These are phyloP conservation scores for Corythornis vintsioides DNA, from an alignment of 2,113 vertebrate genomes.

Conservation along the genomic window DNA sequence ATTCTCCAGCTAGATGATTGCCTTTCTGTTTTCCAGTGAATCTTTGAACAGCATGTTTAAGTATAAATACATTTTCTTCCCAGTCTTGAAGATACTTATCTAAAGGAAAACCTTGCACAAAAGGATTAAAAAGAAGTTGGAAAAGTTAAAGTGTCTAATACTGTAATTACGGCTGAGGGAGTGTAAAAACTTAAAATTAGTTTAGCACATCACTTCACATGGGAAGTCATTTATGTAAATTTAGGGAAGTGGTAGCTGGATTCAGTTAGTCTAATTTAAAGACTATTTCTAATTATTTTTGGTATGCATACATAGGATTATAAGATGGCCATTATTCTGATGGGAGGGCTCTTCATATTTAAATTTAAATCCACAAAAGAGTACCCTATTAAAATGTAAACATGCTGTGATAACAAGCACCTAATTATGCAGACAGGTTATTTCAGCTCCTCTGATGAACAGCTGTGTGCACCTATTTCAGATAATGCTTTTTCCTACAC, in stretches of 20 bases:
- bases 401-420: conserved; percentile 39
- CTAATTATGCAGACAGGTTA: conserved; percentile 8
- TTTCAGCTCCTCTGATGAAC: not conserved
- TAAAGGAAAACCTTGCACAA: not conserved
- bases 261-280: conserved; percentile 54
- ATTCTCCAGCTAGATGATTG: not conserved
- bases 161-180: conserved; percentile 26
- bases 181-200: conserved; percentile 28
- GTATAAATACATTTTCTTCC: not conserved
- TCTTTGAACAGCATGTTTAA: not conserved
- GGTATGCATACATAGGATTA: conserved; percentile 9
- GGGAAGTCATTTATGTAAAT: conserved; percentile 52
- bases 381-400: conserved; percentile 29
- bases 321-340: conserved; percentile 18
- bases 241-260: conserved; percentile 52
- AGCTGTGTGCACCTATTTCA: not conserved
- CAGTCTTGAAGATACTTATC: not conserved
- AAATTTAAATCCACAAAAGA: conserved; percentile 35
- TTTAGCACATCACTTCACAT: conserved; percentile 53
- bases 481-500: not conserved
- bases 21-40: not conserved
- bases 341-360: conserved; percentile 33
- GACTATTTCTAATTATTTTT: conserved; percentile 26
- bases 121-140: not conserved
- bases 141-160: conserved; percentile 15